Conservation (phyloP, 2,113 vertebrate genomes). For the Gopherus evgoodei region DNA sequence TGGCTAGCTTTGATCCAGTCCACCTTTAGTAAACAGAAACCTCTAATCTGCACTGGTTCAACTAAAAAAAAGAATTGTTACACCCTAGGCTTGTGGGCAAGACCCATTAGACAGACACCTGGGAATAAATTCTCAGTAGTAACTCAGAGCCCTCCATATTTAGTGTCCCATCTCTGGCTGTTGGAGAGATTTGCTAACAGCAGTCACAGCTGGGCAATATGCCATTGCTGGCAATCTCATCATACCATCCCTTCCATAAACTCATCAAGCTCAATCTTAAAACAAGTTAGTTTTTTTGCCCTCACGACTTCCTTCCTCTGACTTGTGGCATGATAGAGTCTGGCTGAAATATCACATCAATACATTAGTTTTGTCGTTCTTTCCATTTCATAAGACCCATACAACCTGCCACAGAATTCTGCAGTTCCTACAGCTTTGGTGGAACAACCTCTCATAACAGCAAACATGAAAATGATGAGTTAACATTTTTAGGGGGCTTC, state of each 20-base stretch:
- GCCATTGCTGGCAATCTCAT: not conserved
- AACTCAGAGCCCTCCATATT: not conserved
- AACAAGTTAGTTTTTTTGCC: not conserved
- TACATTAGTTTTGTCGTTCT: not conserved
- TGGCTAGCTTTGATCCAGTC: not conserved
- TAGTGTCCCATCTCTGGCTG: not conserved
- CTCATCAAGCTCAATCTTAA: not conserved
- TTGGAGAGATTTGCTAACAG: not conserved
- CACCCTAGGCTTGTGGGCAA: not conserved
- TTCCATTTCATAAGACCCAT: not conserved
- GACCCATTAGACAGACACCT: not conserved
- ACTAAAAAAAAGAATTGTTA: not conserved
- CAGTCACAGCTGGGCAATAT: not conserved
- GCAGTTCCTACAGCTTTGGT: constrained; percentile 3
- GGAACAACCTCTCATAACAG: not conserved
- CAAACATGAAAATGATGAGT: not conserved
- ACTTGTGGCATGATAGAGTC: not conserved
- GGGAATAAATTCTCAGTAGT: not conserved
- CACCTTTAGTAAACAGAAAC: not conserved
- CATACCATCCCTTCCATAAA: not conserved
- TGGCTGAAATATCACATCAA: not conserved
- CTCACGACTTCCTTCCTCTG: not conserved
- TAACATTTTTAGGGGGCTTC: not conserved
- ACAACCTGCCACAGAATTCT: constrained; percentile 48
- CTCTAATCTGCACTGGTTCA: not conserved